These are phyloP conservation scores for Drosophila parthenogenetica DNA, from an alignment of 2,888 invertebrate species.

Conservation along the genomic window DNA sequence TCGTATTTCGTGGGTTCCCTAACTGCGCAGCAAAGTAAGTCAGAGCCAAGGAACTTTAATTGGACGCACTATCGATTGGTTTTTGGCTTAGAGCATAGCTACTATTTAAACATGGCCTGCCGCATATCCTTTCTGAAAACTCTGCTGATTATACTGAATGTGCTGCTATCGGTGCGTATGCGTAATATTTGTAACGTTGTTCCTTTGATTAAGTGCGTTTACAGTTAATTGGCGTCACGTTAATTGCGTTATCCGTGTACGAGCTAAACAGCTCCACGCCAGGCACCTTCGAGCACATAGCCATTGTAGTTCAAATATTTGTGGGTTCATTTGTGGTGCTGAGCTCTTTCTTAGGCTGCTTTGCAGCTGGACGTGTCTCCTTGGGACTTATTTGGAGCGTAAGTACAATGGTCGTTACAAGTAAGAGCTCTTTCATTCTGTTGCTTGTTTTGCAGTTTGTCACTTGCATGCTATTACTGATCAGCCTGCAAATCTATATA, in stretches of 20 bases:
- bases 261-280: conserved; percentile 80
- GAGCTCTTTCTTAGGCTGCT: conserved; percentile 95
- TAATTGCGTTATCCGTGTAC: conserved; percentile 79
- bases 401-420: conserved; percentile 80
- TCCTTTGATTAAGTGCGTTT: not conserved
- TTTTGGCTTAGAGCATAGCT: not conserved
- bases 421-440: not conserved
- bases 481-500: conserved; percentile 88
- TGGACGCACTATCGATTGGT: conserved; percentile 65
- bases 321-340: conserved; percentile 91
- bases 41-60: conserved; percentile 29
- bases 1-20: not conserved
- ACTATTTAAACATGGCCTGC: conserved; percentile 68
- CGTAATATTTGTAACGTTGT: conserved; percentile 38
- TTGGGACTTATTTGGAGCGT: conserved; percentile 94
- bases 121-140: conserved; percentile 75
- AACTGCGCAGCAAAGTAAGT: conserved; percentile 29
- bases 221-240: conserved; percentile 76
- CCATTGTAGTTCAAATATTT: conserved; percentile 86
- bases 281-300: conserved; percentile 81
- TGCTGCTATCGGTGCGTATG: conserved; percentile 81
- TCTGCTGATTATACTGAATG: conserved; percentile 76
- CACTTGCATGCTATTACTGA: conserved; percentile 89
- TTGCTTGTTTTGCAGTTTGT: conserved; percentile 87
- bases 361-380: conserved; percentile 94